These are phyloP conservation scores for Aricia artaxerxes DNA, from an alignment of 2,888 invertebrate genomes.

Conservation along the genomic window DNA sequence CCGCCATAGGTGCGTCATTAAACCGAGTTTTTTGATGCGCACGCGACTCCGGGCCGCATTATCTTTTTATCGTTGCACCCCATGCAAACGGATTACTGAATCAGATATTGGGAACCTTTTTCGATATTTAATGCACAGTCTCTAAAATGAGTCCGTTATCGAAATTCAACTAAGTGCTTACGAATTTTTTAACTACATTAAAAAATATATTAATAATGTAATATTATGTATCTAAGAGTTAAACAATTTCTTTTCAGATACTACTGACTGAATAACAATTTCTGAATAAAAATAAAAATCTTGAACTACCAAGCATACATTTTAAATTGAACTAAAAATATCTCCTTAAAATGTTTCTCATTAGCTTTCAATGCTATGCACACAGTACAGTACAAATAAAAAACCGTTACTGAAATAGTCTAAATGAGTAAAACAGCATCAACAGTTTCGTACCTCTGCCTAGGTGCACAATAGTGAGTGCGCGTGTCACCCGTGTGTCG, in stretches of 20 bases:
- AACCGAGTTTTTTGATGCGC: conserved; percentile 71
- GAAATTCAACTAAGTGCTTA: no score
- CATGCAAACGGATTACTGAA: conserved; percentile 68
- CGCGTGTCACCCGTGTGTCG: conserved; percentile 77
- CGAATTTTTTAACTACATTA: no score
- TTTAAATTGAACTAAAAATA: no score
- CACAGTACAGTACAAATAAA: not conserved
- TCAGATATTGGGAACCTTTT: conserved; percentile 56
- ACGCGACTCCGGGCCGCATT: conserved; percentile 74
- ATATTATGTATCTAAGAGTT: no score
- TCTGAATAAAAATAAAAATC: no score
- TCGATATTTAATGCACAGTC: not conserved
- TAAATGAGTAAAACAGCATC: conserved; percentile 33
- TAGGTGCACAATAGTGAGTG: conserved; percentile 63
- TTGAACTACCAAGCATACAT: not conserved
- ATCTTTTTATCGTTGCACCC: conserved; percentile 80
- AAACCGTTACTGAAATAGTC: not conserved
- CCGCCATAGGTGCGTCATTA: conserved; percentile 76
- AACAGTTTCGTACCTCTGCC: conserved; percentile 57
- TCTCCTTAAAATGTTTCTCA: no score
- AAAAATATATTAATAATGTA: no score
- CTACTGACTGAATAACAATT: no score
- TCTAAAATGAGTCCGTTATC: no score
- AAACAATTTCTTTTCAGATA: no score
- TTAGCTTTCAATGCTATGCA: no score